Percentiles rank a stretch among this genome's conserved stretches.
Evolutionary conservation across 2,888 invertebrate species (phyloP).

Genomic region (Nasonovia ribisnigri): DNA sequence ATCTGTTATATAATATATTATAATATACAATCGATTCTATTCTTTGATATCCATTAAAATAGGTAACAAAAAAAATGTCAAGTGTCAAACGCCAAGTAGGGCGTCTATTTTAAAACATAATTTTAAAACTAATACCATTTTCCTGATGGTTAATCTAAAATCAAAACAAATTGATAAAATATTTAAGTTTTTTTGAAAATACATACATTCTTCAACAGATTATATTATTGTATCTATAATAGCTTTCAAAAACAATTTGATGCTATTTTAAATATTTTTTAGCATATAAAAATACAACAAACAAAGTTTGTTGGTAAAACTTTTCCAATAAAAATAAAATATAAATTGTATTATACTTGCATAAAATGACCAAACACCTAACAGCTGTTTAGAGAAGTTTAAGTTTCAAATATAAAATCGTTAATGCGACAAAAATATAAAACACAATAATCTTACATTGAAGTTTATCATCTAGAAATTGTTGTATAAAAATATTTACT

Average conservation of each 20-base stretch:
- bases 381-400: background rate
- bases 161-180: background rate
- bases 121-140: background rate
- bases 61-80: background rate
- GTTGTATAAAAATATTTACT: background rate
- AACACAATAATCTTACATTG: background rate
- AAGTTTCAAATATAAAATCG: background rate
- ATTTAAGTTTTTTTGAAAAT: background rate
- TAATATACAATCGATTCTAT: background rate
- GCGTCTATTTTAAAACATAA: background rate
- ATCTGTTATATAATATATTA: too few relatives aligned
- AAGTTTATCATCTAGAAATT: background rate
- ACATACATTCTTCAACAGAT: background rate
- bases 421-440: background rate
- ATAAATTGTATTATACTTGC: background rate
- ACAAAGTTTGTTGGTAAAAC: background rate
- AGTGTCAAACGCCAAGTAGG: background rate
- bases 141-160: background rate
- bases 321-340: background rate
- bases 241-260: background rate
- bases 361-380: background rate
- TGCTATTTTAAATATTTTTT: background rate
- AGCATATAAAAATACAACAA: background rate
- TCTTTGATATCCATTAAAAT: background rate
- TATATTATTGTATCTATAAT: background rate